Percentiles rank a stretch among this genome's conserved stretches.
Evolutionary conservation across 2,113 vertebrate genomes (phyloP).

Genomic region (Atherinomorus stipes): DNA sequence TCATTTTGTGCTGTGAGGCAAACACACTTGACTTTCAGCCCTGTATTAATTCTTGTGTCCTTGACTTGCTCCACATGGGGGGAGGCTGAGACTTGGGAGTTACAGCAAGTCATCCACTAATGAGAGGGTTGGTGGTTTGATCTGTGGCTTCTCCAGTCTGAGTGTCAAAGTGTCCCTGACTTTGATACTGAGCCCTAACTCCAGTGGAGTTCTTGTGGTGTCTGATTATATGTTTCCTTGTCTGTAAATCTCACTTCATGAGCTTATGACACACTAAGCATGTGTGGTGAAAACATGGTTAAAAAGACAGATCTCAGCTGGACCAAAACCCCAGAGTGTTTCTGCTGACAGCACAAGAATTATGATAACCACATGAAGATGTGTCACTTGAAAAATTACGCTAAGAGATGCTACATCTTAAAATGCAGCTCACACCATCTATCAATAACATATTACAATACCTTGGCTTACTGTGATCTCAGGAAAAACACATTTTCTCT

Average conservation of each 20-base stretch:
- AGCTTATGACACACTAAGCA: not conserved
- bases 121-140: too few relatives aligned
- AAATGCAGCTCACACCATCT: not conserved
- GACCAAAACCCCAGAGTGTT: not conserved
- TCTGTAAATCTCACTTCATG: not conserved
- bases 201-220: not conserved
- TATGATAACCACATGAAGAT: not conserved
- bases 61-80: too few relatives aligned
- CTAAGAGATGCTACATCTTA: not conserved
- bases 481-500: not conserved
- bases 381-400: not conserved
- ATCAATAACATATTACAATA: not conserved
- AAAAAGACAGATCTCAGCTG: not conserved
- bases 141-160: too few relatives aligned
- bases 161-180: not conserved
- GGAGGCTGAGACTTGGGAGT: too few relatives aligned
- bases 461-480: not conserved
- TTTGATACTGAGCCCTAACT: not conserved
- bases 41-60: too few relatives aligned
- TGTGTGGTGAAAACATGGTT: constrained; percentile 5
- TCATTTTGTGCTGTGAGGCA: too few relatives aligned
- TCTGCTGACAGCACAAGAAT: not conserved
- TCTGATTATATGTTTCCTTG: not conserved
- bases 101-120: too few relatives aligned
- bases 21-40: too few relatives aligned